Base-by-base conservation (phyloP, 2,113 vertebrate species). In the Piliocolobus tephrosceles region DNA sequence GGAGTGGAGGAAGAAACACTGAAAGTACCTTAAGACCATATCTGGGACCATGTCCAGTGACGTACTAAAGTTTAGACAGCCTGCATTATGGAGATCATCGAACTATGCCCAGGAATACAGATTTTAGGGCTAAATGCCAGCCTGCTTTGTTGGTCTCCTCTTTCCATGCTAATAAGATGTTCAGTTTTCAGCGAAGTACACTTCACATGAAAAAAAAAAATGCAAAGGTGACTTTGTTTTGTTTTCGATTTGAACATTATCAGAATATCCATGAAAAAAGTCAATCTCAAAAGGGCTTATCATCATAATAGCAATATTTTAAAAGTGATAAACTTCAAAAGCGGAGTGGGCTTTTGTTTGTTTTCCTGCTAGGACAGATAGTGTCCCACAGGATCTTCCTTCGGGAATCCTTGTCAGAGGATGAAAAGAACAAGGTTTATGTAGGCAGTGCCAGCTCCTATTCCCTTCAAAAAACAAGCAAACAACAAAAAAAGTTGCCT, bases 361-460 rank as follows among this genome's bases (percentile, higher is more conserved):
- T 97, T 98, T 98, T 98, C 57, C 97, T 98, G 94, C 13, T 78
- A 98, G 97, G 97, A 81, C 92, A 92, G 98, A 97, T 98, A 87
- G 1, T 52, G 89, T 99, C 98, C 98, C 98, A 80, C 81, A 97
- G 97, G 96, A 92, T 98, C 81, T 98, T 97, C 98, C 98, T 98
- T 95, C 96, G 98, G 98, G 98, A 98, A 97, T 97, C 97, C 96
- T 96, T 98, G 98, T 99, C 98, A 98, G 97, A 6, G 97, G 96
- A 98, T 96, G 95, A 98, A 98, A 99, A 94, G 94, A 98, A 94
- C 35, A 92, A 1, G 12, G 98, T 98, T 98, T 98, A 97, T 98
- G 95, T 73, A 98, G 97, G 92, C 96, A 88, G 73, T 82, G 93
- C 94, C 94, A 98, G 96, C 89, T 98, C 87, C 91, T 97, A 50